A percentile compares a stretch with the other conserved stretches of the same genome.
Conservation (phyloP, 2,113 vertebrate species). For the Brachyistius frenatus region DNA sequence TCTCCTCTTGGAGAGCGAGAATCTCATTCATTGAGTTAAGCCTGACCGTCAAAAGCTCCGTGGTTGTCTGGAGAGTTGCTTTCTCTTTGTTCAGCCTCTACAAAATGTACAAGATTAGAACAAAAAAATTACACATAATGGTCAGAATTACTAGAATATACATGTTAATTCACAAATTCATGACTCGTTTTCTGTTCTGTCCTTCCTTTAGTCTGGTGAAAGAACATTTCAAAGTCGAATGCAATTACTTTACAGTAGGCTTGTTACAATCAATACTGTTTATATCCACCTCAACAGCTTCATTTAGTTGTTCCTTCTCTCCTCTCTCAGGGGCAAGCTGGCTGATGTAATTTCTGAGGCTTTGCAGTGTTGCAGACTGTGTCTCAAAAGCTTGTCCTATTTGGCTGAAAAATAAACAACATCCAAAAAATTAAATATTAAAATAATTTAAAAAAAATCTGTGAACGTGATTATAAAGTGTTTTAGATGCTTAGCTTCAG, state of each 20-base stretch:
- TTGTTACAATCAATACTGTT: conserved; percentile 61
- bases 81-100: conserved; percentile 84
- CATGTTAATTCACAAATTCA: not conserved
- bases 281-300: conserved; percentile 77
- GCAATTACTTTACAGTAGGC: conserved; percentile 53
- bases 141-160: conserved; percentile 18
- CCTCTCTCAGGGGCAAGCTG: conserved; percentile 75
- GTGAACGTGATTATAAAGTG: conserved; percentile 40
- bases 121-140: not conserved
- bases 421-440: not conserved
- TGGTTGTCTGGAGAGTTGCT: conserved; percentile 76
- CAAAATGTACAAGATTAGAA: conserved; percentile 24
- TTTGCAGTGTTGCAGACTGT: conserved; percentile 82
- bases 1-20: conserved; percentile 82
- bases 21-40: conserved; percentile 84
- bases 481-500: conserved; percentile 15
- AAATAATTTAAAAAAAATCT: conserved; percentile 1
- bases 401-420: conserved; percentile 75
- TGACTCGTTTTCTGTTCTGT: not conserved
- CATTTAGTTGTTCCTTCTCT: conserved; percentile 75
- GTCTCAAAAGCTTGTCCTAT: conserved; percentile 76
- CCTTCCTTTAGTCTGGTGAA: conserved; percentile 8
- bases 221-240: conserved; percentile 17
- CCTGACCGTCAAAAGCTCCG: conserved; percentile 82
- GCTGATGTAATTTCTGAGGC: conserved; percentile 85